Conservation (phyloP, 2,888 invertebrate genomes). For the Cephus pygmeus region DNA sequence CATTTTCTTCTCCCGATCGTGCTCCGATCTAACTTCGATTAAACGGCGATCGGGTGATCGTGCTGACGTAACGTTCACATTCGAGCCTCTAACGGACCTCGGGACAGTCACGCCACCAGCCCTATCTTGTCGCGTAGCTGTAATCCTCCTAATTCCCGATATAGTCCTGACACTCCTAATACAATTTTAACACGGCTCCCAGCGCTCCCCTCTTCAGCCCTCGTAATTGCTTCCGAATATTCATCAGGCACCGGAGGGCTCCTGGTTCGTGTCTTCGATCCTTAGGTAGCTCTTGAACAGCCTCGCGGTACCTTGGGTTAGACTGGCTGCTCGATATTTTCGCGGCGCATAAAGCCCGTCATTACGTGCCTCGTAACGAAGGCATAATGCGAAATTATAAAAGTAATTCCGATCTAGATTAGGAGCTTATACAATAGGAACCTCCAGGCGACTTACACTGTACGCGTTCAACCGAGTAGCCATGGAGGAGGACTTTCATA, state of each 20-base stretch:
- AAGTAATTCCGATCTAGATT: conserved; percentile 56
- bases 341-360: conserved; percentile 28
- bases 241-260: no score
- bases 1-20: neutral
- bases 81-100: neutral
- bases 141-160: neutral
- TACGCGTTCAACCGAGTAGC: conserved; percentile 37
- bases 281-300: no score
- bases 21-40: no score
- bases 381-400: conserved; percentile 34
- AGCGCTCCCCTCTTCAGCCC: no score
- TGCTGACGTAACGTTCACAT: neutral
- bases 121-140: neutral
- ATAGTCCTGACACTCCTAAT: no score
- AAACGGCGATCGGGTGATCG: neutral
- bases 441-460: conserved; percentile 52
- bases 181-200: no score
- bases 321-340: conserved; percentile 35
- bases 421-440: conserved; percentile 49
- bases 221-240: no score
- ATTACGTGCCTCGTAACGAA: conserved; percentile 9
- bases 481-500: neutral
- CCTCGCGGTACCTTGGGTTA: no score
- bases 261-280: no score
- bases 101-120: no score